These are phyloP conservation scores for Caranx ignobilis DNA, from an alignment of 2,113 vertebrate genomes.

Conservation along the genomic window DNA sequence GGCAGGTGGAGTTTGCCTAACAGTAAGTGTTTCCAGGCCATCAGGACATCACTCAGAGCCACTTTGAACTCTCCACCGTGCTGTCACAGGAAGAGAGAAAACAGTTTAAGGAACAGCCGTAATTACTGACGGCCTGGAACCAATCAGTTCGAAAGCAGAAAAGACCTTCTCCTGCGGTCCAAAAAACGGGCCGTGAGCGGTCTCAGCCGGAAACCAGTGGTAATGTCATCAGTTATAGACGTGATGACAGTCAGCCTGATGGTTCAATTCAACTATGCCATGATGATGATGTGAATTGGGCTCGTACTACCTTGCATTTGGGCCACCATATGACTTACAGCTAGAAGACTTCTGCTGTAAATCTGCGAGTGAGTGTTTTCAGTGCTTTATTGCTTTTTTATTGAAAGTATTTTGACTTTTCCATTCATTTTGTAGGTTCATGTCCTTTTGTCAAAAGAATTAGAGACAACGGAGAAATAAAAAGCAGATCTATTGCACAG, in stretches of 20 bases:
- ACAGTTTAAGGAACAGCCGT: slow-evolving; percentile 49
- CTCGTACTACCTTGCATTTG: neutral
- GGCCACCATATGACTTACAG: neutral
- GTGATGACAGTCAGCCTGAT: slow-evolving; percentile 61
- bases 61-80: slow-evolving; percentile 88
- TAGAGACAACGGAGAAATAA: neutral
- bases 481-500: neutral
- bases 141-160: slow-evolving; percentile 60
- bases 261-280: slow-evolving; percentile 43
- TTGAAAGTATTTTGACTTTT: neutral
- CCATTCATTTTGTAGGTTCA: neutral
- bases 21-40: slow-evolving; percentile 92
- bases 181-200: slow-evolving; percentile 48
- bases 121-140: slow-evolving; percentile 66
- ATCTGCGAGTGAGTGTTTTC: neutral
- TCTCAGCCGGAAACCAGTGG: slow-evolving; percentile 55
- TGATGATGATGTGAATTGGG: slow-evolving; percentile 42
- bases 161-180: slow-evolving; percentile 25
- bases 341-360: neutral
- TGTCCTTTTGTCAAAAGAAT: neutral
- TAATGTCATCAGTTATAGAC: slow-evolving; percentile 64
- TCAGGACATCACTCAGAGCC: slow-evolving; percentile 90
- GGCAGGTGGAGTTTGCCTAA: slow-evolving; percentile 89
- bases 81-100: slow-evolving; percentile 80
- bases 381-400: neutral